Conservation (phyloP, 2,888 invertebrate species). For the Dasysyrphus tricinctus region DNA sequence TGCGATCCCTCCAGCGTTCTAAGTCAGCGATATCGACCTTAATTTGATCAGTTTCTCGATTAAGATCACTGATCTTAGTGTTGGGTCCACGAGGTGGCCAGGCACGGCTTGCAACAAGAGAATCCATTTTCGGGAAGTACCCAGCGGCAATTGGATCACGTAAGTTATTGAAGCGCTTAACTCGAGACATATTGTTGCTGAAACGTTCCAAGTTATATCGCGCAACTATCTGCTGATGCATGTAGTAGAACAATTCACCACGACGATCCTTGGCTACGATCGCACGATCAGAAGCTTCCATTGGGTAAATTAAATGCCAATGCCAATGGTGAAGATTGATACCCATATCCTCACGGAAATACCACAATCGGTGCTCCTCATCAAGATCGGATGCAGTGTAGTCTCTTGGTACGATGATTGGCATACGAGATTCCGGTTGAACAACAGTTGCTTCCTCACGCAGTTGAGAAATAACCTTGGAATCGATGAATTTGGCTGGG, state of each 20-base stretch:
- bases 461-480: slow-evolving; percentile 85
- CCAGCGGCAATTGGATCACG: slow-evolving; percentile 89
- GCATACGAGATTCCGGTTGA: slow-evolving; percentile 87
- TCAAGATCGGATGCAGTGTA: slow-evolving; percentile 90
- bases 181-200: slow-evolving; percentile 88
- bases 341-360: slow-evolving; percentile 85
- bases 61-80: slow-evolving; percentile 86
- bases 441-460: slow-evolving; percentile 86
- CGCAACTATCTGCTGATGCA: slow-evolving; percentile 87
- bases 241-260: slow-evolving; percentile 92
- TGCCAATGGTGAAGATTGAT: slow-evolving; percentile 85
- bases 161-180: slow-evolving; percentile 87
- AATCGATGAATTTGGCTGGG: slow-evolving; percentile 87
- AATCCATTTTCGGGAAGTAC: slow-evolving; percentile 93
- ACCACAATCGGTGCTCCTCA: slow-evolving; percentile 88
- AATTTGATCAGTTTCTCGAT: slow-evolving; percentile 88
- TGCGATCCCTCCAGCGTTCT: slow-evolving; percentile 90
- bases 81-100: slow-evolving; percentile 89
- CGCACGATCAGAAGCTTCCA: slow-evolving; percentile 86
- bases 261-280: slow-evolving; percentile 88
- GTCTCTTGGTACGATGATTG: slow-evolving; percentile 86
- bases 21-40: slow-evolving; percentile 88
- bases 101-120: slow-evolving; percentile 89
- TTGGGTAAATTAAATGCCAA: slow-evolving; percentile 89
- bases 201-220: slow-evolving; percentile 91